Base-by-base conservation (phyloP, 2,113 vertebrate genomes). In the Coptodon bakossiorum region DNA sequence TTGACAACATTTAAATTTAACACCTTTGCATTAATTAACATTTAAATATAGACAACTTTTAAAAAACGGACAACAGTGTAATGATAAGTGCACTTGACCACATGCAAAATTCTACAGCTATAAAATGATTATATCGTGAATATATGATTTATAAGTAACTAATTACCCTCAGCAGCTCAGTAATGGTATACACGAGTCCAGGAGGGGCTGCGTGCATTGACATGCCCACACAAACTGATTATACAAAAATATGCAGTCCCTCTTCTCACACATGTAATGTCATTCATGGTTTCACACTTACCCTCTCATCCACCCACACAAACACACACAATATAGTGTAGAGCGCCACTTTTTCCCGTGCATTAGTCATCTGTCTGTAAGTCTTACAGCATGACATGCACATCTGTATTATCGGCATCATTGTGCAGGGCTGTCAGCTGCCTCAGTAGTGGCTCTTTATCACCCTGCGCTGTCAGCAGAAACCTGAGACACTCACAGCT, bases 271-370 rank as follows among this genome's bases (percentile, higher is more conserved):
- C 87, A 59, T 36, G 45, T 52, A 38, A 53, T 68, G 45, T 86
- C 87, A 88, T 91, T 89, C 82, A 89, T 66, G 63, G 4, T 34
- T 84, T 88, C 86, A 84, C 90, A 83, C 82, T 71, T 53, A 6
- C 59, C 53, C 8, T 31, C 63, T n/a, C 76, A 56, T 24, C 13
- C 80, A 13, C 82, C 7, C 85, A 87, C 86, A 50, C 82, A 81
- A 8, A 88, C 8, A 81, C 84, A 68, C 17, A 43, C 53, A 12
- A 19, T n/a, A 7, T 12, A 52, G 59, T 3, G 36, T 29, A 14
- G 81, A 78, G 81, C 11, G 2, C 19, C 80, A 36, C 27, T 56
- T 36, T 38, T 2, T 0, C 17, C 10, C 4, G 11, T 73, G 13
- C 36, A 24, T 34, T 34, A 24, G 38, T 82, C 24, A 38, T 14